These are phyloP conservation scores for Metellina segmentata DNA, from an alignment of 2,888 invertebrate genomes.

Conservation along the genomic window DNA sequence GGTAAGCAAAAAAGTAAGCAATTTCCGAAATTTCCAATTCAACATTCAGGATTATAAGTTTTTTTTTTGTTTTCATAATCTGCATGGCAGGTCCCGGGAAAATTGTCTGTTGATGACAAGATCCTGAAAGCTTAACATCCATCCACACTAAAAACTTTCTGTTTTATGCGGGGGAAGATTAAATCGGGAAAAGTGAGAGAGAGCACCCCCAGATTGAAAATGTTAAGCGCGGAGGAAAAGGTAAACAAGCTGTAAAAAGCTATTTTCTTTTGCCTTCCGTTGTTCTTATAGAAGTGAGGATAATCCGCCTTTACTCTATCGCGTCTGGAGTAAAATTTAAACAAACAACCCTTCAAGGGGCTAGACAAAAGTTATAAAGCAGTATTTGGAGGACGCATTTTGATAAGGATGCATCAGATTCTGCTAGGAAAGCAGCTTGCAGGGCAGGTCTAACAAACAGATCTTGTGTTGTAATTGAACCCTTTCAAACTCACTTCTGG, in stretches of 20 bases:
- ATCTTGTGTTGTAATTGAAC: too few species aligned
- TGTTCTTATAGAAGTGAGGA: background rate
- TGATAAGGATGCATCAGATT: too few species aligned
- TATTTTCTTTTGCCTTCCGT: background rate
- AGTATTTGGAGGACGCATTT: too few species aligned
- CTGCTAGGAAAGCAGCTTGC: too few species aligned
- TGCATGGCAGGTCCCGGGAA: background rate
- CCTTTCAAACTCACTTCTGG: too few species aligned
- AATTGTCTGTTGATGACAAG: slow-evolving; percentile 11
- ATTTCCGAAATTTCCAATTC: background rate
- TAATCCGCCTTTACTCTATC: slow-evolving; percentile 13
- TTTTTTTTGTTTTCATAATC: background rate
- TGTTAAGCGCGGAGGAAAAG: background rate
- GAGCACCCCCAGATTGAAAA: slow-evolving; percentile 6
- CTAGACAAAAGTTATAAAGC: background rate
- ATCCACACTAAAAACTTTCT: background rate
- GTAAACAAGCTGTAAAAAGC: slow-evolving; percentile 4
- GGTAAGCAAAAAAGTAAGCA: too few species aligned
- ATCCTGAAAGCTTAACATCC: background rate
- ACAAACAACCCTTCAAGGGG: slow-evolving; percentile 10
- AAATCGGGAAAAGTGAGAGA: slow-evolving; percentile 24
- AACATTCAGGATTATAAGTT: background rate
- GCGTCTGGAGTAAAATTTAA: slow-evolving; percentile 31
- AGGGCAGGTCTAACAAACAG: too few species aligned
- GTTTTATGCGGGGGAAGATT: slow-evolving; percentile 18